Evolutionary conservation across 2,113 vertebrate genomes (phyloP), one percentile per base, ranked within the genome.

Genomic region (Ramphastos sulfuratus): DNA sequence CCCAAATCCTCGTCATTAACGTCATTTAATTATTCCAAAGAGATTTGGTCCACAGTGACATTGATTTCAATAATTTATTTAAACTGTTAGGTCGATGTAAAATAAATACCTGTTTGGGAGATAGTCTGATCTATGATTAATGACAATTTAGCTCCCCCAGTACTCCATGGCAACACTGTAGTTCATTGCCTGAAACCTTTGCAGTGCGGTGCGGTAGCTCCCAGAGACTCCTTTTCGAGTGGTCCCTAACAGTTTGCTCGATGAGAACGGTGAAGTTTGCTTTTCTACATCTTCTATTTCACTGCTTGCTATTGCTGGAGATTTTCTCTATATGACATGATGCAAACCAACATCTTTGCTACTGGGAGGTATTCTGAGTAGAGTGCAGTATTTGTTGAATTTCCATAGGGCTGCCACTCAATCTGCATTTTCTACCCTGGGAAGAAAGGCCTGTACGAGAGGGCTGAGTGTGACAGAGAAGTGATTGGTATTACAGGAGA

Each of bases 401-500:
- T 82, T 87, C 79, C 61, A 5, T 3, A 42, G 74, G 84, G 27
- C 37, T 30, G 94, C 72, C 82, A 33, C 69, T 94, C 93, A 79
- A 9, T 95, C 93, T 95, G 93, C 85, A 84, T 96, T 92, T 92
- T 78, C 55, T 55, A 91, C 87, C 79, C 95, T 74, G 94, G 82
- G 75, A 92, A 91, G 91, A 50, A 76, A 94, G 89, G 92, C 87
- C 87, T 48, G 65, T 10, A 8, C 55, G 91, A 92, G 93, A 74
- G 63, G 82, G 91, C 63, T 3, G 50, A 88, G 56, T 70, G 90
- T 82, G 95, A 89, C 2, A 1, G 82, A 66, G 90, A 61, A 90
- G 94, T 97, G 97, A 98, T 98, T 97, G 97, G 97, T 98, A 88
- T 96, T 91, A 79, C 14, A 94, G 96, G 58, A 97, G 97, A 94